These are phyloP conservation scores for Eulithis testata DNA, from an alignment of 2,888 invertebrate genomes.

Conservation along the genomic window DNA sequence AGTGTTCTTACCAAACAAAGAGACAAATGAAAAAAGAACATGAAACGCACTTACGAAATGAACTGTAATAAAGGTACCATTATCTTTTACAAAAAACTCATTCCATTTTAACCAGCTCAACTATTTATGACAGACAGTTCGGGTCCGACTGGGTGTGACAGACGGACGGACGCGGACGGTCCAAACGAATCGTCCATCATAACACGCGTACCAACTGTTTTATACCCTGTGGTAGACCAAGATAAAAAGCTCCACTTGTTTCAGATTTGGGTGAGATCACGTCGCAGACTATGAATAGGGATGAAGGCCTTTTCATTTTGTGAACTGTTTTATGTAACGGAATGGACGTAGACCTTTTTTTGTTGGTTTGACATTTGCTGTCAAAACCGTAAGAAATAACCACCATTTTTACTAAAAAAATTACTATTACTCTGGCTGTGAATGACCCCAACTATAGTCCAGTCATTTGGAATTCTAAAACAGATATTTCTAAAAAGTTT, in stretches of 20 bases:
- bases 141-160: background rate
- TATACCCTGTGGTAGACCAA: background rate
- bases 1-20: no score
- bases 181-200: constrained; percentile 23
- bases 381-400: no score
- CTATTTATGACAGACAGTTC: constrained; percentile 10
- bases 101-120: constrained; percentile 6
- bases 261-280: constrained; percentile 28
- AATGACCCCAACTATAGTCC: no score
- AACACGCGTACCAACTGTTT: background rate
- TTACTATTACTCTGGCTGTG: no score
- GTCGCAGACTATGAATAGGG: constrained; percentile 21
- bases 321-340: constrained; percentile 16
- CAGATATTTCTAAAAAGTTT: no score
- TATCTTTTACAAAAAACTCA: constrained; percentile 1
- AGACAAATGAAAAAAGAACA: no score
- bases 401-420: no score
- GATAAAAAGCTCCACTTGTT: constrained; percentile 23
- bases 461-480: no score
- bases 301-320: constrained; percentile 1
- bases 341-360: background rate
- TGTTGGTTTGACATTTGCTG: background rate
- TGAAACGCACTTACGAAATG: no score
- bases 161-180: constrained; percentile 20
- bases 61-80: background rate